phyloP scores from a whole-genome alignment of 2,113 vertebrate genomes.

The Terrapene triunguis region DNA sequence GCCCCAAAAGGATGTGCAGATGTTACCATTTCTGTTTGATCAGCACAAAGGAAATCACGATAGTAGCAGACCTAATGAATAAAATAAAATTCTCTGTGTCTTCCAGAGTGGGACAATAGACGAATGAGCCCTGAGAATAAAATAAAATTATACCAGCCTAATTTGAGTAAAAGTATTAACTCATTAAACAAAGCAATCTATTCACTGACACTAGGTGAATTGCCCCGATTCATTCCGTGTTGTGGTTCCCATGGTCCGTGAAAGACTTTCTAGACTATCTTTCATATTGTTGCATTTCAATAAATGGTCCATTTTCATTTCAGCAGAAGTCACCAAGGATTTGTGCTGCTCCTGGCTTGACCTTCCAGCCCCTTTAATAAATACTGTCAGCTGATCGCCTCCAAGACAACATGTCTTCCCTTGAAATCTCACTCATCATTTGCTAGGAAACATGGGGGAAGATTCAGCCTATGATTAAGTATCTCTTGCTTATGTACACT shows the following conservation, averaged over 20 bases:
- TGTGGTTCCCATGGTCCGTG: background rate
- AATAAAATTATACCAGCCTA: background rate
- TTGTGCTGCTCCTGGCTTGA: background rate
- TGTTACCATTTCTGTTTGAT: background rate
- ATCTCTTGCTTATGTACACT: background rate
- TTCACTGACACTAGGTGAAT: background rate
- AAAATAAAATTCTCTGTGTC: background rate
- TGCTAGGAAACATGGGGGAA: background rate
- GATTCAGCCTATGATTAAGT: background rate
- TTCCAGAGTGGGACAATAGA: background rate
- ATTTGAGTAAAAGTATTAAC: background rate
- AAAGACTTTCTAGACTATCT: background rate
- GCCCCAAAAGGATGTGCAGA: background rate
- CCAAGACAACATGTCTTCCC: background rate
- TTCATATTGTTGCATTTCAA: background rate
- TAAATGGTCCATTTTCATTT: background rate
- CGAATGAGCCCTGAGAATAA: background rate
- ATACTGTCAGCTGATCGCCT: background rate
- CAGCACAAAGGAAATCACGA: background rate
- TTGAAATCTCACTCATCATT: background rate
- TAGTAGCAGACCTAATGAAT: background rate
- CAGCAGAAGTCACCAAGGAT: background rate
- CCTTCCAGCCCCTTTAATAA: background rate
- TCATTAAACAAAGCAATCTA: background rate
- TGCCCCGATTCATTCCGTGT: background rate